Base-by-base conservation (phyloP, 2,113 vertebrate species). In the Engystomops pustulosus region DNA sequence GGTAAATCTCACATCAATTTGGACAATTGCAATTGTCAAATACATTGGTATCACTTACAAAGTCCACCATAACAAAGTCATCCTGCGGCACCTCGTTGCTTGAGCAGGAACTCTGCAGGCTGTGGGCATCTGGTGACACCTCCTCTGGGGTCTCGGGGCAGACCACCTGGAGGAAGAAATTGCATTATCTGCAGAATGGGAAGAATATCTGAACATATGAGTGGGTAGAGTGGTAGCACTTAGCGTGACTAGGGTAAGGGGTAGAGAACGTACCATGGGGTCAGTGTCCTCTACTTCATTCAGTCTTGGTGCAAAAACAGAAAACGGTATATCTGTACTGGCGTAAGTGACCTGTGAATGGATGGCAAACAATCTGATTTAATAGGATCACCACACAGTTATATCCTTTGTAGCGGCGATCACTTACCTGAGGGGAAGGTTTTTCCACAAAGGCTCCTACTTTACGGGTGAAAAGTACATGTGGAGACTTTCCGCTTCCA, bases 11-110 rank as follows among this genome's bases (percentile, higher is more conserved):
- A n/a, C n/a, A n/a, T n/a, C n/a, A n/a, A n/a, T n/a, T n/a, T n/a
- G n/a, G n/a, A n/a, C n/a, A n/a, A n/a, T n/a, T n/a, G n/a, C n/a
- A n/a, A n/a, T n/a, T n/a, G n/a, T n/a, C n/a, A n/a, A 0, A 18
- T 9, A 69, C 32, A 3, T 7, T n/a, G 1, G 41, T 9, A 7
- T 6, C 23, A 94, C 97, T 92, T 94, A 99, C 98, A 82, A 99
- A 98, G 89, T 99, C 97, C 0, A 99, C 91, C 96, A 99, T 98
- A 83, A 99, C 97, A 10, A 99, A 99, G 91, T 99, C 98, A 0
- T 99, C 98, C 0, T 97, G 97, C 25, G 92, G 87, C 74, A 93
- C 95, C 44, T 94, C 95, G 0, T 91, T 88, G 88, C 93, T 96
- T 84, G 94, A 94, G 6, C 95, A 97, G 65, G 97, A 98, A 88